Percentiles rank a stretch among this genome's conserved stretches.
Conservation (phyloP, 2,113 vertebrate species). For the Microcebus murinus region DNA sequence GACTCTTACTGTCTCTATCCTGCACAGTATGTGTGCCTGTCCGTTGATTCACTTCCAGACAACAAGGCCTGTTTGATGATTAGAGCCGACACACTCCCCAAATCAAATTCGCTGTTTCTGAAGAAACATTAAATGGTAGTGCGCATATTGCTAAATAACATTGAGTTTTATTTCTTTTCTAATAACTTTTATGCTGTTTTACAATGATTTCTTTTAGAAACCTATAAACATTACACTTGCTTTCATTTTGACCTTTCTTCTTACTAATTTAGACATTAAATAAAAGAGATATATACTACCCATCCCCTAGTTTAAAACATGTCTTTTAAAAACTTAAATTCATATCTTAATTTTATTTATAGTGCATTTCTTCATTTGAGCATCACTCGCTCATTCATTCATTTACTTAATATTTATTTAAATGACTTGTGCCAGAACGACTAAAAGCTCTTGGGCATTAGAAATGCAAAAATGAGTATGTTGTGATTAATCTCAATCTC, state of each 20-base stretch:
- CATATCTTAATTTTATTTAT: not conserved
- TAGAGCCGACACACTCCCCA: not conserved
- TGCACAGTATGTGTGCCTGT: not conserved
- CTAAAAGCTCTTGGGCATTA: not conserved
- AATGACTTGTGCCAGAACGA: not conserved
- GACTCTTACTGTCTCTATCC: not conserved
- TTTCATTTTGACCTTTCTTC: slow-evolving; percentile 33
- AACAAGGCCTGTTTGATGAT: not conserved
- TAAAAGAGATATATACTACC: not conserved
- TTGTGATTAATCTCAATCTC: not conserved
- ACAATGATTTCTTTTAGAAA: not conserved
- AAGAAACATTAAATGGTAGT: not conserved
- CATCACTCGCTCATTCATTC: not conserved
- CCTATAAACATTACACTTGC: not conserved
- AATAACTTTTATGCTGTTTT: not conserved
- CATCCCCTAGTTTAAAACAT: not conserved
- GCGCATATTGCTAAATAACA: not conserved
- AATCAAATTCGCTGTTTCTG: not conserved
- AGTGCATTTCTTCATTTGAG: not conserved
- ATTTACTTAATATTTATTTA: not conserved
- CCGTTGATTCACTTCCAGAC: not conserved
- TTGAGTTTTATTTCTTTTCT: not conserved
- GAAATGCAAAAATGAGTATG: not conserved
- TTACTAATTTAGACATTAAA: not conserved
- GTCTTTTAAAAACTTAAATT: not conserved